Evolutionary conservation across 2,113 vertebrate species (phyloP).

Genomic region (Apteryx owenii): DNA sequence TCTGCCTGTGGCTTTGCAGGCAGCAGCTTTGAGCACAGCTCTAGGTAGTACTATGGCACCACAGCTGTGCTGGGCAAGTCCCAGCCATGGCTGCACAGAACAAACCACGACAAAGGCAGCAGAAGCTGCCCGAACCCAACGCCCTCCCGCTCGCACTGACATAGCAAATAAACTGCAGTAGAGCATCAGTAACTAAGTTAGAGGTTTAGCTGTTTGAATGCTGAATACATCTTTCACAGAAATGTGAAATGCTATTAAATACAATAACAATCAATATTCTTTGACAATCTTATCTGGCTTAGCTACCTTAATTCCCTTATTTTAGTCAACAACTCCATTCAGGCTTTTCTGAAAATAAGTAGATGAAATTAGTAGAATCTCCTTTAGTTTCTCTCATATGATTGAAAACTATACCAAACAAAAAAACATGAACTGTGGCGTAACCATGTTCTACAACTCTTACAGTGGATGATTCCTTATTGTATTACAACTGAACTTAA

Average conservation of each 20-base stretch:
- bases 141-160: not conserved
- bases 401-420: not conserved
- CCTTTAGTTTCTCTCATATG: slow-evolving; percentile 3
- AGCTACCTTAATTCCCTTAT: slow-evolving; percentile 46
- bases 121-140: not conserved
- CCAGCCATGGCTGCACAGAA: fast-evolving
- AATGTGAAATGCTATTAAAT: not conserved
- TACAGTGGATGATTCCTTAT: not conserved
- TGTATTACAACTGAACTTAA: not conserved
- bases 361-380: slow-evolving; percentile 32
- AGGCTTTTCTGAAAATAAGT: slow-evolving; percentile 30
- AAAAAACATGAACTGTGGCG: not conserved
- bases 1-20: not conserved
- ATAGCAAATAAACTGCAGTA: not conserved
- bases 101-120: not conserved
- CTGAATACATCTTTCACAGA: not conserved
- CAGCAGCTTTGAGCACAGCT: not conserved
- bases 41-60: fast-evolving
- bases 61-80: not conserved
- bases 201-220: not conserved
- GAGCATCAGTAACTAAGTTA: not conserved
- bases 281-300: slow-evolving; percentile 11
- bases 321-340: slow-evolving; percentile 25
- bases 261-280: not conserved
- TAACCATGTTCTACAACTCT: fast-evolving